Conservation (phyloP, 2,797 vertebrate species). For the Petrocephalus schoutedeni region DNA sequence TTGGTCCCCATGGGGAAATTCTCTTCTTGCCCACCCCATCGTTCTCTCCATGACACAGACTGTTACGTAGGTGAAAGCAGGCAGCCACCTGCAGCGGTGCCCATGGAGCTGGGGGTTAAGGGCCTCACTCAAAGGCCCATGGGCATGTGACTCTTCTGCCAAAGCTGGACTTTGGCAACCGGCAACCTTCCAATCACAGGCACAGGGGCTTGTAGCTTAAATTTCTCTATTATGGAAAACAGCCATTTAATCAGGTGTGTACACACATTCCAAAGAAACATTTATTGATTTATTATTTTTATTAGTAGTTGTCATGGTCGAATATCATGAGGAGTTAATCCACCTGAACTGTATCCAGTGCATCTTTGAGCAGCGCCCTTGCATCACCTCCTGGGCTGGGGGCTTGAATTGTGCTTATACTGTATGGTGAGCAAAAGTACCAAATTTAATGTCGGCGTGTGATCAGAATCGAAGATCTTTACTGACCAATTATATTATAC, state of each 20-base stretch:
- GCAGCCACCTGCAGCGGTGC: neutral
- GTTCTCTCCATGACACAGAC: neutral
- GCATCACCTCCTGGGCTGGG: neutral
- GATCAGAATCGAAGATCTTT: neutral
- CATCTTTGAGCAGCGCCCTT: neutral
- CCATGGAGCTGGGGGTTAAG: neutral
- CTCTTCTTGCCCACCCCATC: neutral
- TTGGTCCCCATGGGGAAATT: neutral
- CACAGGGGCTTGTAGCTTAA: neutral
- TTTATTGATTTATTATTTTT: neutral
- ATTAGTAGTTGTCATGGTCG: neutral
- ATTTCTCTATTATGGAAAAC: neutral
- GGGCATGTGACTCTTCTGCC: neutral
- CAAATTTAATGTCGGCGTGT: neutral
- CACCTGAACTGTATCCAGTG: neutral
- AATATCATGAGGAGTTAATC: neutral
- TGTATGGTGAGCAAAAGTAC: neutral
- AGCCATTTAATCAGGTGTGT: neutral
- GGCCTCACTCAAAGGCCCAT: neutral
- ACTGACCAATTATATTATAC: neutral
- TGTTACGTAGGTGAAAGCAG: neutral
- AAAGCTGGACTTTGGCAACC: neutral
- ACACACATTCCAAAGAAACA: neutral
- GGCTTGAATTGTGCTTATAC: neutral
- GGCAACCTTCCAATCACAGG: too few relatives aligned